These are phyloP conservation scores for Caenorhabditis elegans DNA, from an alignment of 1,140 invertebrate species.

Conservation along the genomic window DNA sequence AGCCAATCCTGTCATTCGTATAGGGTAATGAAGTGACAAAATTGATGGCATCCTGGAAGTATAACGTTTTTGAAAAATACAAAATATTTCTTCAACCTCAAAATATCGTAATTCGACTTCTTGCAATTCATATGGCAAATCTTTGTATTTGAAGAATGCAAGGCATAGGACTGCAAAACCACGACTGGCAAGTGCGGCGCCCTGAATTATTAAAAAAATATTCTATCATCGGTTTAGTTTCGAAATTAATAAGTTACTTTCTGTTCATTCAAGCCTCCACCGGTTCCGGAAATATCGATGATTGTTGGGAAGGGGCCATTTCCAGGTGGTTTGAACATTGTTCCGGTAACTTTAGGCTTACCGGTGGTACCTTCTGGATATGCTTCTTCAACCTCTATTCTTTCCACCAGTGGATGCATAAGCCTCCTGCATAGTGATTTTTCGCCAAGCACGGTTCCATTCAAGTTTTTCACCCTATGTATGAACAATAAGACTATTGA, in stretches of 20 bases:
- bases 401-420: slow-evolving; percentile 12
- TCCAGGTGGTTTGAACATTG: slow-evolving; percentile 5
- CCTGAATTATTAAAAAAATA: no score
- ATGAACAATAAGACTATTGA: no score
- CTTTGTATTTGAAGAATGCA: slow-evolving; percentile 39
- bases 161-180: slow-evolving; percentile 32
- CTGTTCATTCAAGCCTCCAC: slow-evolving; percentile 38
- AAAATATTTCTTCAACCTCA: background rate
- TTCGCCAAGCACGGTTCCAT: background rate
- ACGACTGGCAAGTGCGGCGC: background rate
- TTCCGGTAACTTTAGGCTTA: background rate
- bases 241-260: no score
- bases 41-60: slow-evolving; percentile 13
- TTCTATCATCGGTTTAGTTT: no score
- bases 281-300: slow-evolving; percentile 41
- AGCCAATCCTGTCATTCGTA: background rate
- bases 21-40: slow-evolving; percentile 3
- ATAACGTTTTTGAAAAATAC: background rate
- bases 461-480: background rate
- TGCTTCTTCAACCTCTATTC: slow-evolving; percentile 20
- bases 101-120: slow-evolving; percentile 24
- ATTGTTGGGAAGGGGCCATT: slow-evolving; percentile 32
- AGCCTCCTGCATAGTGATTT: background rate
- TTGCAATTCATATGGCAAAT: background rate
- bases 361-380: background rate